phyloP scores from a whole-genome alignment of 1,140 invertebrate species.

The Magallana ariakensis region DNA sequence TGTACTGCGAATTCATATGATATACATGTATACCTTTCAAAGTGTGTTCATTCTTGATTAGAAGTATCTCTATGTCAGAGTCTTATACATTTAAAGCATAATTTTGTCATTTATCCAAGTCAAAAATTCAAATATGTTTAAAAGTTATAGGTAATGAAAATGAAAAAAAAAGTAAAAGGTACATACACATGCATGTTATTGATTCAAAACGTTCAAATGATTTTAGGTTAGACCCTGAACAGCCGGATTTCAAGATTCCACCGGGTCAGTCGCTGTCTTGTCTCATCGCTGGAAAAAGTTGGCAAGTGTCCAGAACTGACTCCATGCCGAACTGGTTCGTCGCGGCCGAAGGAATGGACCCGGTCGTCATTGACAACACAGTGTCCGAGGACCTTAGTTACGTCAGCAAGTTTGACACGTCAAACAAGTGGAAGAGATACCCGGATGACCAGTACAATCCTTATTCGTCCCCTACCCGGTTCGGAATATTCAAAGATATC shows the following conservation, averaged over 20 bases:
- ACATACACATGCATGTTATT: not conserved
- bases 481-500: conserved; percentile 51
- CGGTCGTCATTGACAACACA: conserved; percentile 61
- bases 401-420: conserved; percentile 65
- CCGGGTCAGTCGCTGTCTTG: conserved; percentile 53
- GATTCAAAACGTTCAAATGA: too few species aligned
- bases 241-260: conserved; percentile 41
- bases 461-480: conserved; percentile 60
- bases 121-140: conserved; percentile 42
- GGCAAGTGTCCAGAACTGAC: conserved; percentile 71
- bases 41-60: too few species aligned
- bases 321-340: conserved; percentile 74
- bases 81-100: too few species aligned
- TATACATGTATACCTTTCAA: too few species aligned
- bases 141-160: conserved; percentile 27
- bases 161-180: not conserved
- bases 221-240: conserved; percentile 30
- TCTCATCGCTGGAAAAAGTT: conserved; percentile 58
- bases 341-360: conserved; percentile 58
- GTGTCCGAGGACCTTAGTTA: conserved; percentile 61
- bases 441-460: conserved; percentile 70
- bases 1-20: too few species aligned
- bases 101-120: too few species aligned
- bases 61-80: conserved; percentile 20
- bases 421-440: conserved; percentile 71